Base-by-base conservation (phyloP, 2,797 vertebrate species). In the Gallirallus australis region DNA sequence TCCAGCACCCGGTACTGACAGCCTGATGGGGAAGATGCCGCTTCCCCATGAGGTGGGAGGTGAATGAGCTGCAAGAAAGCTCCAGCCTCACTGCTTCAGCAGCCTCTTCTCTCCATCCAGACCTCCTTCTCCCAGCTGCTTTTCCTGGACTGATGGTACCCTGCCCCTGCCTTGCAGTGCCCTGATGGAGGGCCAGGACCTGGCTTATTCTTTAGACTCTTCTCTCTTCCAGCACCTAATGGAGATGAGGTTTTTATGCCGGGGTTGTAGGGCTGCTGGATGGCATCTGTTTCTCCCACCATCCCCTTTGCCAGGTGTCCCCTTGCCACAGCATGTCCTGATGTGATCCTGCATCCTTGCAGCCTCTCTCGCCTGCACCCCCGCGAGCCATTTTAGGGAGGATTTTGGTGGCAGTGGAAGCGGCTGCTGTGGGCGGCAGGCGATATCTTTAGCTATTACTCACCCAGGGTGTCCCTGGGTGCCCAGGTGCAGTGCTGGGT, bases 361-460 rank as follows among this genome's bases (percentile, higher is more conserved):
- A 37, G 70, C 63, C 35, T 86, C 59, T 83, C 77, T 57, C 12
- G 6, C 84, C 61, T 3, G 1, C 6, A 0, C 75, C 84, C 60
- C 69, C 11, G 0, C 0, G 2, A 94, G 70, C 80, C 9, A 0
- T 88, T 82, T 83, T 61, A 45, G 83, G 86, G 53, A 94, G 60
- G 78, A 45, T 93, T 86, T 77, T 72, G 76, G 73, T 86, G 59
- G 72, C 5, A 0, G 24, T 86, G 65, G 47, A 50, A 83, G 68
- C 0, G 2, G 84, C 82, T 87, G 65, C 61, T 42, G 76, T 92
- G 94, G 84, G 87, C 66, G 85, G 87, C 85, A 91, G 87, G 70
- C 17, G 30, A 11, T 96, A 88, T 81, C 90, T 96, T 92, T 81
- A 95, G 93, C 82, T 89, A 7, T 96, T 92, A 94, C 91, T 91